Conservation (phyloP, 1,140 invertebrate genomes). For the Hyles euphorbiae region DNA sequence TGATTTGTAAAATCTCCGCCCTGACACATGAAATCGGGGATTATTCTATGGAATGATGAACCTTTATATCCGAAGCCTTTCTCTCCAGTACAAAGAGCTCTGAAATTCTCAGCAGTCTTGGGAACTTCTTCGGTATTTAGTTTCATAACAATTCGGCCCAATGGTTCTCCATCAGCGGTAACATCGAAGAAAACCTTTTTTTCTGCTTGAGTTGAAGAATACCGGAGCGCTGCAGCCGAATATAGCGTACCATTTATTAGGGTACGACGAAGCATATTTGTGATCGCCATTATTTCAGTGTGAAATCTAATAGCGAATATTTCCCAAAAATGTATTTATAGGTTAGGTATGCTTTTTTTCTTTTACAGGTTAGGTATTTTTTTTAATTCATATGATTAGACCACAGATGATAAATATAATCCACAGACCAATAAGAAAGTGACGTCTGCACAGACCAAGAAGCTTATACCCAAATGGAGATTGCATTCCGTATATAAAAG, state of each 20-base stretch:
- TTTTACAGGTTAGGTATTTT: too few relatives aligned
- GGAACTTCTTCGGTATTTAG: constrained; percentile 84
- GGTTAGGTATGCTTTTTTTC: too few relatives aligned
- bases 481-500: too few relatives aligned
- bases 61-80: constrained; percentile 88
- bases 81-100: constrained; percentile 87
- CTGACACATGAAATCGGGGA: constrained; percentile 92
- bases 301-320: too few relatives aligned
- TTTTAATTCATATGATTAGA: too few relatives aligned
- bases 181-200: constrained; percentile 74
- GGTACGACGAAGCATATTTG: constrained; percentile 39
- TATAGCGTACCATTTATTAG: constrained; percentile 56
- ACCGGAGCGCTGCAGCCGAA: constrained; percentile 57
- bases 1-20: constrained; percentile 86
- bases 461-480: too few relatives aligned
- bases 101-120: constrained; percentile 87
- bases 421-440: too few relatives aligned
- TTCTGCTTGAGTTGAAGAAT: constrained; percentile 57
- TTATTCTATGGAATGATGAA: constrained; percentile 88
- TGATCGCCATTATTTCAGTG: constrained; percentile 27
- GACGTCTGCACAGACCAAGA: too few relatives aligned
- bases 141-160: constrained; percentile 85
- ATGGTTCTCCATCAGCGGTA: constrained; percentile 77
- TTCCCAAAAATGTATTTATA: too few relatives aligned
- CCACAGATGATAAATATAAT: too few relatives aligned